Base-by-base conservation (phyloP, 1,140 invertebrate genomes). In the Aphis gossypii region DNA sequence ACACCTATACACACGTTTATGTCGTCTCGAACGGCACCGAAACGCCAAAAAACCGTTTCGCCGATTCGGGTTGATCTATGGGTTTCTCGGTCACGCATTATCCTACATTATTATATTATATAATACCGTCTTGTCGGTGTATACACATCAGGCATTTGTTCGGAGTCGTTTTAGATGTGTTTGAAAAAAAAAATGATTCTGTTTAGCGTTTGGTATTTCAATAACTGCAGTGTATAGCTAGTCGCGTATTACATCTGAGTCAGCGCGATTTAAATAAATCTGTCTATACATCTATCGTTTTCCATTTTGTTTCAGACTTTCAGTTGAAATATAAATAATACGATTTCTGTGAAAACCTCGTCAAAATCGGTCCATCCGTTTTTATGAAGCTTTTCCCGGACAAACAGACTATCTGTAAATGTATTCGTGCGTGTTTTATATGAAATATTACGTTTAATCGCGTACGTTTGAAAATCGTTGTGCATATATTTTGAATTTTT, bases 21-120 rank as follows among this genome's bases (percentile, higher is more conserved):
- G 86, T 30, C 25, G 23, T 41, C 82, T 83, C 38, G 88, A 60
- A 30, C 60, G 60, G 60, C 30, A 30, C 38, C 4, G 30, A 51
- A 21, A 21, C 44, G 18, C 20, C 25, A 3, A 48, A 60, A 83
- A 51, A 76, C 21, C 90, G 90, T 92, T 82, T 76, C 90, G 90
- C 44, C 90, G 46, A 92, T 92, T 91, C 90, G 56, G 56, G 35
- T 51, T 76, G 90, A 60, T 44, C 56, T 91, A 60, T 76, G 38
- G 54, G 41, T 30, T 91, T 91, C 30, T 60, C 41, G 60, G 60
- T 76, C 60, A 76, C 60, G 60, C 60, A n/a, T 76, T 76, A 76
- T 76, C 60, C 30, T 51, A 51, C 48, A n/a, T 18, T 68, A 68
- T 68, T 35, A 18, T n/a, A 0, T 18, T 1, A 35, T 38, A 41